Evolutionary conservation across 30 jellyfish, hydroid and myxozoan genomes (phyloP), one percentile per base, ranked within the genome.

Genomic region (Turritopsis rubra): DNA sequence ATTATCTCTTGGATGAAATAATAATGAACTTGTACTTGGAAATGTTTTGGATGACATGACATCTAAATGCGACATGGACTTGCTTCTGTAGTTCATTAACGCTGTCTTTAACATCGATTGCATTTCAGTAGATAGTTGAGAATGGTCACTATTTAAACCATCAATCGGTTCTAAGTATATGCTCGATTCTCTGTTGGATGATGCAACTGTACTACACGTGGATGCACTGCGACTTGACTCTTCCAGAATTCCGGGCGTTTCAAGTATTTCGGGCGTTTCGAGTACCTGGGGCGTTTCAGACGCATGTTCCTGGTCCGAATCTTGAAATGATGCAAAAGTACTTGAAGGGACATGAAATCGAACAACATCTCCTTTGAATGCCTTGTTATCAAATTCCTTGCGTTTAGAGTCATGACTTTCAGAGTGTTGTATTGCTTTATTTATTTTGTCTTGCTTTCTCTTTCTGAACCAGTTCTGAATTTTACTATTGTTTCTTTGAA

Each of bases 321-420:
- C 9, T 41, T 13, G 60, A 41, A 41, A 41, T 41, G 60, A 41
- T 41, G 60, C 13, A 41, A 41, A 41, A 13, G 9, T 13, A 41
- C 60, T 41, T 3, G 60, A 5, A 13, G 60, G 60, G 60, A 41
- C 60, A 41, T 41, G 60, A 13, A 41, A 41, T 68, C 77, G 28
- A n/a, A 68, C 77, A 7, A 68, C 77, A 68, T 68, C 77, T n/a
- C 77, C 77, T n/a, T 27, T 23, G 77, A n/a, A 68, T 22, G 31
- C 77, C 19, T 27, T 68, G 77, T 68, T 68, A 68, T 68, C 77
- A 68, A 68, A 68, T 68, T 68, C 77, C 19, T 68, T 68, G 9
- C 77, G 77, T n/a, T 27, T 27, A 68, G 77, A 0, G 31, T 68
- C 77, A 22, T 27, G 28, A 68, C 31, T 27, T 23, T 68, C 30